phyloP scores from a whole-genome alignment of 2,113 vertebrate genomes.

The Peromyscus maniculatus region DNA sequence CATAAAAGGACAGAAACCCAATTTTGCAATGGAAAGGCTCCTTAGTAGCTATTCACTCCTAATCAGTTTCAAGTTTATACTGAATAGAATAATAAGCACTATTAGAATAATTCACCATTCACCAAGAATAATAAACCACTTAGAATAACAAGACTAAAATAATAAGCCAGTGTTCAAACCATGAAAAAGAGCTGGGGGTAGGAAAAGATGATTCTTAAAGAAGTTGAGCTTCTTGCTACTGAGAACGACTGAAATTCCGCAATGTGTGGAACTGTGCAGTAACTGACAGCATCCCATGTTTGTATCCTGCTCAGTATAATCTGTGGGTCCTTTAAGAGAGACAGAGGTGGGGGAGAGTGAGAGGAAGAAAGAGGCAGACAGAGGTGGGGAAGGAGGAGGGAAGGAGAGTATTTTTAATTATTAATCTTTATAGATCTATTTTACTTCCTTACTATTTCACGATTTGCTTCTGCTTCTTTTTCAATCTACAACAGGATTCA shows the following conservation, averaged over 20 bases:
- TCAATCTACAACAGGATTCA: background rate
- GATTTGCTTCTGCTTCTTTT: background rate
- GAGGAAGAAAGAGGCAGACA: background rate
- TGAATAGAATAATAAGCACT: conserved; percentile 82
- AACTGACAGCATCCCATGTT: background rate
- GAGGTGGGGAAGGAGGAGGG: background rate
- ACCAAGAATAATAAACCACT: conserved; percentile 83
- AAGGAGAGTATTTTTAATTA: background rate
- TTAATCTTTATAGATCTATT: background rate
- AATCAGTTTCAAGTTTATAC: conserved; percentile 78
- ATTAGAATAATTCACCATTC: conserved; percentile 82
- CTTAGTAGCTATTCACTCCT: conserved; percentile 75
- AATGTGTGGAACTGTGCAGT: background rate
- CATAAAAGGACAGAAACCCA: conserved; percentile 61
- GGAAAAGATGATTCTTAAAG: conserved; percentile 37
- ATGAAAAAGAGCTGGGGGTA: background rate
- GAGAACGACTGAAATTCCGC: background rate
- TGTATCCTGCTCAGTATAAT: background rate
- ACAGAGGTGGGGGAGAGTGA: rapidly evolving
- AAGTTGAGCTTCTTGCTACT: conserved; percentile 29
- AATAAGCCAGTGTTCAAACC: conserved; percentile 74
- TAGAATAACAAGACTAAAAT: conserved; percentile 79
- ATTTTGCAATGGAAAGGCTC: conserved; percentile 71
- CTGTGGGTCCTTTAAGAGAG: background rate
- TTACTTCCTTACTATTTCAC: background rate